Evolutionary conservation across 2,113 vertebrate species (phyloP), one percentile per base, ranked within the genome.

Genomic region (Chinchilla lanigera): DNA sequence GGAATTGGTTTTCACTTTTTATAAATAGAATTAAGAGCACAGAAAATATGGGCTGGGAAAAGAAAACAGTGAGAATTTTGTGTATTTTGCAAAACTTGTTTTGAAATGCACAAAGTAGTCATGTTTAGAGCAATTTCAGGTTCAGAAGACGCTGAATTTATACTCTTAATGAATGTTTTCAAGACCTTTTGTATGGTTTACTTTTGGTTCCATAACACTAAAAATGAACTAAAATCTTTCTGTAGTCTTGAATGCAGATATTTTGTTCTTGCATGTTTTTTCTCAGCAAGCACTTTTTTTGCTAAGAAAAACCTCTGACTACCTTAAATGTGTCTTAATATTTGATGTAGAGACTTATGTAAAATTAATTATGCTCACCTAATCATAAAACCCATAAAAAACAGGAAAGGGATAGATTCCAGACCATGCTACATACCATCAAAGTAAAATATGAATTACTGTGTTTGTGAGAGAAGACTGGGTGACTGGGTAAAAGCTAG

Each of bases 1-100:
- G 33, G 44, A 90, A 96, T 96, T 93, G 95, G 71, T 90, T 97
- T 98, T 93, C n/a, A 86, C 85, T 60, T 90, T 94, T 65, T 96
- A 35, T 86, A 95, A 93, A 92, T 92, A 90, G 95, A 96, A 90
- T 92, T 56, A 95, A 85, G 20, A 88, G 52, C 65, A 69, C 65
- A 86, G 71, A 93, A 89, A 86, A 52, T 44, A n/a, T 84, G 41
- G 85, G 17, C 47, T 7, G 5, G 26, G 61, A 58, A 93, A 86
- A 93, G 41, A 33, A 82, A 28, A 28, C 54, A 47, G 10, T 63
- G 26, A 90, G 58, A 78, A 75, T 56, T 82, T 44, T 86, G 24
- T 78, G 22, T 58, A 41, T 94, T 94, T 88, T 78, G 7, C 52
- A 81, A 77, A 54, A 10, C 1, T 94, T 67, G 9, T 63, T 89